These are phyloP conservation scores for Myotis myotis DNA, from an alignment of 2,797 vertebrate genomes.

Conservation along the genomic window DNA sequence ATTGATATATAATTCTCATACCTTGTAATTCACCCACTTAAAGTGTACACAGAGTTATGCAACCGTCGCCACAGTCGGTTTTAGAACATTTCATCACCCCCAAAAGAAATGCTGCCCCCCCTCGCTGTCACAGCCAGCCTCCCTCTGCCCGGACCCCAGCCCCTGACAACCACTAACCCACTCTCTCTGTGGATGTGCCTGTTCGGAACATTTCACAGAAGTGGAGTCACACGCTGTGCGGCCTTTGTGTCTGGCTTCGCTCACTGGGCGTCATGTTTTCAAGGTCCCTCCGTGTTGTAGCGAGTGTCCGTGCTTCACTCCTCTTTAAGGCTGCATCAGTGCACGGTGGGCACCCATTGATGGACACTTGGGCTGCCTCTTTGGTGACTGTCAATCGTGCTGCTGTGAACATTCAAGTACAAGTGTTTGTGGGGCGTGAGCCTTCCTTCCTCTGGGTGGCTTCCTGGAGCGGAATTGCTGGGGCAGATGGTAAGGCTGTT, in stretches of 20 bases:
- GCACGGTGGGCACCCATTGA: no score
- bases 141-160: neutral
- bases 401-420: neutral
- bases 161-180: neutral
- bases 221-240: neutral
- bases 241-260: neutral
- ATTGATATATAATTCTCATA: neutral
- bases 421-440: rapidly evolving
- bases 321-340: rapidly evolving
- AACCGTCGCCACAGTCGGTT: neutral
- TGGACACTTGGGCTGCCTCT: neutral
- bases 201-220: neutral
- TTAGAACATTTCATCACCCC: neutral
- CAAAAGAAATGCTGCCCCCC: neutral
- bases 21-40: neutral
- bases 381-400: neutral
- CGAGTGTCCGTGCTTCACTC: neutral
- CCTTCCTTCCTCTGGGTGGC: neutral
- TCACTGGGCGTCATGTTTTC: neutral
- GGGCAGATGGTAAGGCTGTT: neutral
- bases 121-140: neutral
- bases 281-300: neutral
- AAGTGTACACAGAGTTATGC: neutral
- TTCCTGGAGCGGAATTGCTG: neutral
- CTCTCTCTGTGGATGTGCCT: neutral